phyloP scores from a whole-genome alignment of 2,113 vertebrate species.

The Anhinga anhinga region DNA sequence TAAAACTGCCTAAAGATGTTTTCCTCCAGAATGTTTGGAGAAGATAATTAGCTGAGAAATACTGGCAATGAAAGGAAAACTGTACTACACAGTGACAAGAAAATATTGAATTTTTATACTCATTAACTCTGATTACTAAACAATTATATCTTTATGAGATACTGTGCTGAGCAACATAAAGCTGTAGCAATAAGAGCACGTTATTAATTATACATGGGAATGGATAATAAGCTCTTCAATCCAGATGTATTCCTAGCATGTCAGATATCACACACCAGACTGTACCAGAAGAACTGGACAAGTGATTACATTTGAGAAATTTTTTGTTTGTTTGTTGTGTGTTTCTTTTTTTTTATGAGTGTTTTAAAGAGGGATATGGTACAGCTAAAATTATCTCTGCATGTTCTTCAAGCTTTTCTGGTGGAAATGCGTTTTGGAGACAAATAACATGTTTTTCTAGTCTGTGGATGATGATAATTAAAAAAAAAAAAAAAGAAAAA shows the following conservation, averaged over 20 bases:
- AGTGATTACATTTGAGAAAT: neutral
- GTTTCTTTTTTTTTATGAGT: neutral
- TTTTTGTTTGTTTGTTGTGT: accelerated
- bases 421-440: neutral
- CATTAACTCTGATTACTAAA: neutral
- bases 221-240: neutral
- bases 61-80: neutral
- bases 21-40: neutral
- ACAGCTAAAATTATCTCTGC: neutral
- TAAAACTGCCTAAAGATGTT: neutral
- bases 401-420: neutral
- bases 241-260: neutral
- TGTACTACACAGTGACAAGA: neutral
- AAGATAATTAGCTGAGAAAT: neutral
- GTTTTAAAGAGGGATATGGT: neutral
- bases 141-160: neutral
- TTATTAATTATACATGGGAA: neutral
- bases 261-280: neutral
- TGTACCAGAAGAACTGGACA: neutral
- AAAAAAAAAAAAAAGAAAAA: neutral
- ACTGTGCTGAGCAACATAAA: neutral
- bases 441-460: accelerated
- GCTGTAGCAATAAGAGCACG: neutral
- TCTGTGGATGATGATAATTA: neutral
- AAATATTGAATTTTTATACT: neutral